Conservation (phyloP, 2,113 vertebrate genomes). For the Chaetodon trifascialis region DNA sequence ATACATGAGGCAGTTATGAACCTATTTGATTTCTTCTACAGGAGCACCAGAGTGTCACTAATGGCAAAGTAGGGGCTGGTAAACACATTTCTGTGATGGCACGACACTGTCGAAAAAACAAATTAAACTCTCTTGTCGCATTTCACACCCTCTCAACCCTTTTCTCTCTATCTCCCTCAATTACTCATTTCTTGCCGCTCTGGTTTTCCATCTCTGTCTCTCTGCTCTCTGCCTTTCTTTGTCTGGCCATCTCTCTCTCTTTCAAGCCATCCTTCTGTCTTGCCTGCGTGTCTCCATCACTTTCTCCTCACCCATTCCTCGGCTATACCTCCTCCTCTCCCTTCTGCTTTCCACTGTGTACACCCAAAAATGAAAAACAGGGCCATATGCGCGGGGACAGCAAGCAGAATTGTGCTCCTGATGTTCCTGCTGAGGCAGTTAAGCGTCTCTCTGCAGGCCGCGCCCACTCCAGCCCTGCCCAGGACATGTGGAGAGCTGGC, state of each 20-base stretch:
- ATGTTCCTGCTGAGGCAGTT: slow-evolving; percentile 72
- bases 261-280: slow-evolving; percentile 9
- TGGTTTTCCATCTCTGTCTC: no score
- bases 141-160: slow-evolving; percentile 80
- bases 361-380: slow-evolving; percentile 68
- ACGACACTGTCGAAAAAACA: slow-evolving; percentile 77
- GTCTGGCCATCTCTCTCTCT: slow-evolving; percentile 23
- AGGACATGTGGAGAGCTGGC: slow-evolving; percentile 66
- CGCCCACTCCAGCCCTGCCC: slow-evolving; percentile 59
- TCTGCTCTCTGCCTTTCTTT: slow-evolving; percentile 46
- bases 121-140: slow-evolving; percentile 79
- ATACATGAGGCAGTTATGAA: slow-evolving; percentile 83
- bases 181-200: no score
- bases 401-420: slow-evolving; percentile 55
- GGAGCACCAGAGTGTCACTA: slow-evolving; percentile 81
- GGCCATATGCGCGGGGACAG: slow-evolving; percentile 74
- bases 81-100: slow-evolving; percentile 82
- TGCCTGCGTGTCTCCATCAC: slow-evolving; percentile 21
- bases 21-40: slow-evolving; percentile 80
- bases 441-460: slow-evolving; percentile 55
- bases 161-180: slow-evolving; percentile 48
- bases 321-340: neutral
- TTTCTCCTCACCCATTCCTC: slow-evolving; percentile 23
- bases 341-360: slow-evolving; percentile 32
- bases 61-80: slow-evolving; percentile 82